A percentile compares a stretch with the other conserved stretches of the same genome.
Evolutionary conservation across 2,888 invertebrate genomes (phyloP).

Genomic region (Pyrrhia umbra): DNA sequence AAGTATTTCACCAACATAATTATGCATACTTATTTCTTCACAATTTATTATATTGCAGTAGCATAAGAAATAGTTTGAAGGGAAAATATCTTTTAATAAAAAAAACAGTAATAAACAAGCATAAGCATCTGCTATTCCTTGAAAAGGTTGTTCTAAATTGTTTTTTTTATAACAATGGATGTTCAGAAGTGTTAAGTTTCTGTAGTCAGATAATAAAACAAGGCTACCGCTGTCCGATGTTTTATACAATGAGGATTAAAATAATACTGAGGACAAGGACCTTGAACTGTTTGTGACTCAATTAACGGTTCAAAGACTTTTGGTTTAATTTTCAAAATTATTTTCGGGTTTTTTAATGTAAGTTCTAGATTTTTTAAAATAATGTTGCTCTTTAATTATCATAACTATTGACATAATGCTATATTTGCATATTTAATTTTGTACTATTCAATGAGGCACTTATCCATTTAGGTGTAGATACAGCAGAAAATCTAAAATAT

Average conservation of each 20-base stretch:
- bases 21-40: too few species aligned
- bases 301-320: neutral
- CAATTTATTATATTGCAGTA: too few species aligned
- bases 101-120: constrained; percentile 1
- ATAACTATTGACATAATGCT: too few species aligned
- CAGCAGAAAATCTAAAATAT: too few species aligned
- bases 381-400: neutral
- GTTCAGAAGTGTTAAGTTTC: constrained; percentile 9
- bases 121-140: neutral
- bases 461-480: too few species aligned
- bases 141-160: constrained; percentile 9
- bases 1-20: too few species aligned
- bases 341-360: too few species aligned
- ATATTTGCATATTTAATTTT: too few species aligned
- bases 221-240: constrained; percentile 27
- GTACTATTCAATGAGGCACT: too few species aligned
- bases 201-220: constrained; percentile 16
- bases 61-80: too few species aligned
- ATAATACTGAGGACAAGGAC: constrained; percentile 5
- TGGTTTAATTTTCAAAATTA: neutral
- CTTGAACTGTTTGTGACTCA: constrained; percentile 5
- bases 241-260: constrained; percentile 29
- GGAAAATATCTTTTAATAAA: neutral
- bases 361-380: neutral
- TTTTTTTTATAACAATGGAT: constrained; percentile 33